Percentiles rank a stretch among this genome's conserved stretches.
Conservation (phyloP, 1,140 invertebrate genomes). For the Meloidogyne floridensis region DNA sequence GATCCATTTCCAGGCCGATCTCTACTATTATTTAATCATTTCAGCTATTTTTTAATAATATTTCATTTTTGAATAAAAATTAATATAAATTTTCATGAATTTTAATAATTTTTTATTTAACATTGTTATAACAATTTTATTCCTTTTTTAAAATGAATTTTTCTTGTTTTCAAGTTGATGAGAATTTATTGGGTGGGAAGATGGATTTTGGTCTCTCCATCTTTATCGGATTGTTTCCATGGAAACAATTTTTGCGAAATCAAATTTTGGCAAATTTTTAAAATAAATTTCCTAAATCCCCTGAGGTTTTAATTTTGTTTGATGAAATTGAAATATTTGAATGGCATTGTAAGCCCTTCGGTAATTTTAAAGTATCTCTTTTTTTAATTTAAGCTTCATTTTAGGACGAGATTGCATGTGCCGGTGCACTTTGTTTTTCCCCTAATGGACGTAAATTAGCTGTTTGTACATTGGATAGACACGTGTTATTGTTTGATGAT, state of each 20-base stretch:
- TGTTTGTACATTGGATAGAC: conserved; percentile 83
- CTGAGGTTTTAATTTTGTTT: not conserved
- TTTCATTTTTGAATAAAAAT: no score
- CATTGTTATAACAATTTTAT: no score
- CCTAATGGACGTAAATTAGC: conserved; percentile 91
- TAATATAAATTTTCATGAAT: no score
- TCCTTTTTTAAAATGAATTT: no score
- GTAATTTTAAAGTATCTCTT: conserved; percentile 14
- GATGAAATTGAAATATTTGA: conserved; percentile 25
- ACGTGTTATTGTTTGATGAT: conserved; percentile 87
- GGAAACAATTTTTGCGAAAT: not conserved
- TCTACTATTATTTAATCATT: no score
- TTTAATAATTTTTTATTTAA: no score
- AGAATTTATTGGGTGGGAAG: no score
- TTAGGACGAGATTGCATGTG: conserved; percentile 19
- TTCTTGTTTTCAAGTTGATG: no score
- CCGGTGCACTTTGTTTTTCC: conserved; percentile 76
- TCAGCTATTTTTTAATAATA: no score
- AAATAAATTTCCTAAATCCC: no score
- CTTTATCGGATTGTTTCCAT: not conserved
- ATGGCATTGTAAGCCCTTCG: conserved; percentile 12
- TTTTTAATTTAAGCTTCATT: not conserved
- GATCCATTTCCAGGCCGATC: no score
- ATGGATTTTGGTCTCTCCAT: no score
- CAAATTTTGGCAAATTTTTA: not conserved